Base-by-base conservation (phyloP, 2,888 invertebrate species). In the Pimpla rufipes region DNA sequence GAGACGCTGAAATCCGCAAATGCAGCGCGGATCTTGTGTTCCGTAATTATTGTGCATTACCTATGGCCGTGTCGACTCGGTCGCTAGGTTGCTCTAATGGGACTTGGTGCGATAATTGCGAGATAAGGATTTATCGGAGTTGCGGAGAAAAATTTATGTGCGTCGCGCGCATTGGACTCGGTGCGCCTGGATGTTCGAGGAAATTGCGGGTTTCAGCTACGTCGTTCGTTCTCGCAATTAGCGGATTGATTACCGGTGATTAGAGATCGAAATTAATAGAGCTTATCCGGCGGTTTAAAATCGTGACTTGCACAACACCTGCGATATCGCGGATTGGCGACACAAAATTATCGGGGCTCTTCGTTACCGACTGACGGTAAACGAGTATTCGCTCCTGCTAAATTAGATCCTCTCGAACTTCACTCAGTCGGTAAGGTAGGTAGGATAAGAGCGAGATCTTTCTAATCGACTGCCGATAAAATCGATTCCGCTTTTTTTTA, bases 101-200 rank as follows among this genome's bases (percentile, higher is more conserved):
- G 21, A 55, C 21, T 55, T 29, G 23, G 55, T 11, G 23, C 23
- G 23, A 23, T 23, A 55, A 55, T 55, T 13, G 23, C 10, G 55
- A 21, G 55, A 55, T 55, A 55, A 55, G 55, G 13, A 55, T 55
- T 8, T 13, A 55, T 23, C 11, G 11, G 55, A 21, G n/a, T 47
- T 47, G 47, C 6, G n/a, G 10, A 23, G 21, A 23, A 55, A 55
- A 23, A 55, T 55, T 11, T 2, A 13, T 23, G 23, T 13, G 55
- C 23, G 23, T 23, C 21, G 2, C 29, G 23, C n/a, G n/a, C 21
- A 13, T 23, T 13, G 11, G 23, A 55, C 21, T 1, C 4, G 11
- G 4, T 55, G 23, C 55, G 55, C 11, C 11, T 21, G 11, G 29
- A 13, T 23, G 23, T 55, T 23, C 55, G 23, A 23, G 52, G 55